Evolutionary conservation across 2,888 invertebrate species (phyloP).

Genomic region (Orthosia cruda): DNA sequence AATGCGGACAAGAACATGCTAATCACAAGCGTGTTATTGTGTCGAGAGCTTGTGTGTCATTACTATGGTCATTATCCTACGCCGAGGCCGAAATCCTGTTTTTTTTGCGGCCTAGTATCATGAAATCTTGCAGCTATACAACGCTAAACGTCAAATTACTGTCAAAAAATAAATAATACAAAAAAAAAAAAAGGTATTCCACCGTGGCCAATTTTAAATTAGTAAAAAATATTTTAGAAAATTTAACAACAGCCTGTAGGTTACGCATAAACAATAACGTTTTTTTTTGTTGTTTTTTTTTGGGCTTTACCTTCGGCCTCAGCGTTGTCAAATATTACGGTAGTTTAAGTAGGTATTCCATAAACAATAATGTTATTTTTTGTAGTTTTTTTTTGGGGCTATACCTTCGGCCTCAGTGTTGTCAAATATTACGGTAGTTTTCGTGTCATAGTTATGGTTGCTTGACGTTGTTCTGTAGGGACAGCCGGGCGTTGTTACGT

Average conservation of each 20-base stretch:
- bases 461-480: slow-evolving; percentile 81
- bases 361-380: background rate
- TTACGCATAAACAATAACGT: background rate
- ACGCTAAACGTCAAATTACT: too few species aligned
- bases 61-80: slow-evolving; percentile 6
- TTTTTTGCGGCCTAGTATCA: background rate
- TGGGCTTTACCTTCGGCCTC: slow-evolving; percentile 16
- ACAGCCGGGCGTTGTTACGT: slow-evolving; percentile 80
- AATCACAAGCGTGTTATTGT: slow-evolving; percentile 30
- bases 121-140: background rate
- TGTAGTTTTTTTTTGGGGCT: background rate
- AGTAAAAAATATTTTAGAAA: background rate
- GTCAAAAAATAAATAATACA: too few species aligned
- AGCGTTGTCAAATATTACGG: background rate
- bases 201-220: background rate
- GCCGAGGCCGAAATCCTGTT: slow-evolving; percentile 1
- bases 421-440: background rate
- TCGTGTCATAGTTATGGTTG: slow-evolving; percentile 65
- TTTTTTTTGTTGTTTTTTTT: background rate
- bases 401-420: slow-evolving; percentile 21
- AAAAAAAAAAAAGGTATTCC: background rate
- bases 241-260: background rate
- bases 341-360: too few species aligned
- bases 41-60: slow-evolving; percentile 33
- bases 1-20: slow-evolving; percentile 43